Base-by-base conservation (phyloP, 1,140 invertebrate species). In the Rhynchophorus ferrugineus region DNA sequence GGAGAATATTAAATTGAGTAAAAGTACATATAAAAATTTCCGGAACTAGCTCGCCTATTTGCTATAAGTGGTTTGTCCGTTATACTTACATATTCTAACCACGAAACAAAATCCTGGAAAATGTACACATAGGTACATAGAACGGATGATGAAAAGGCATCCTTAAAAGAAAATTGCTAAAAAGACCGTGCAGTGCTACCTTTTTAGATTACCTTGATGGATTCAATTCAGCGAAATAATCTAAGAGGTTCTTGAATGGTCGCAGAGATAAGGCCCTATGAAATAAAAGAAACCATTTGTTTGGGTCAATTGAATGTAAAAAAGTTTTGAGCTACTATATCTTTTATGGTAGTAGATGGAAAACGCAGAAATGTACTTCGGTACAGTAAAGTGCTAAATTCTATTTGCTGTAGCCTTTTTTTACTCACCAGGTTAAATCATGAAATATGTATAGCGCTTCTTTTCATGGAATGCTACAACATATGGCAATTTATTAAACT, bases 191-290 rank as follows among this genome's bases (percentile, higher is more conserved):
- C 14, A 39, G 42, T 42, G 51, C 45, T 54, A 54, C 44, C 51
- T 54, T 54, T 45, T 54, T 36, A 47, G 44, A 54, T 54, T 54
- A 54, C 51, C 51, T 54, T 54, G 51, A 54, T 54, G 51, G 51
- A 54, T 47, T 54, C 51, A 54, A 54, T 54, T 54, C 44, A 54
- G 34, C 21, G 44, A 47, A 54, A 54, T 54, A 54, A 54, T 47
- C 37, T 54, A 43, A 54, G 44, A 54, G 51, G 36, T 47, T 54
- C 51, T 34, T 54, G 51, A 47, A 47, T 47, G 51, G 37, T 11
- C 29, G 18, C 36, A 46, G 39, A 54, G 51, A 54, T 54, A 54
- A 54, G 44, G 18, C 16, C 44, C n/a, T 37, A 35, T 54, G 38
- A 54, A 46, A 54, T 54, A 54, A 54, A 47, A 21, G 51, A 41